Percentiles rank a stretch among this genome's conserved stretches.
Conservation (phyloP, 2,888 invertebrate genomes). For the Rhingia campestris region DNA sequence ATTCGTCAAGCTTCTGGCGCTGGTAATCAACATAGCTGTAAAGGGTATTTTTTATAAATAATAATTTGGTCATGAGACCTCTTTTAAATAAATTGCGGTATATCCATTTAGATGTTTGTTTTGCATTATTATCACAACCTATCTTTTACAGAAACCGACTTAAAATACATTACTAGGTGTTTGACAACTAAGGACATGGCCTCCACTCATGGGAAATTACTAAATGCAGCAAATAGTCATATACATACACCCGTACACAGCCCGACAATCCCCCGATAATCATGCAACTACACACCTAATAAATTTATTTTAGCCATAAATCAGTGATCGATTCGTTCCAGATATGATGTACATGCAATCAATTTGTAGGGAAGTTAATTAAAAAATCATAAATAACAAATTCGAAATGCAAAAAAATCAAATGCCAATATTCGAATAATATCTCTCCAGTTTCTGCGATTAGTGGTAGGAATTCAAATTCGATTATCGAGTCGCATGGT, state of each 20-base stretch:
- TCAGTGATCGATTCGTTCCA: conserved; percentile 65
- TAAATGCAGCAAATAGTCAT: neutral
- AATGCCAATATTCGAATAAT: conserved; percentile 31
- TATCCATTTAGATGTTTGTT: too few relatives aligned
- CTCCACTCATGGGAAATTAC: neutral
- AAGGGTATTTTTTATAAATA: too few relatives aligned
- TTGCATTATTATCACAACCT: too few relatives aligned
- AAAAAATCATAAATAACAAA: conserved; percentile 81
- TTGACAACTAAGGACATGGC: too few relatives aligned
- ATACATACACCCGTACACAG: neutral
- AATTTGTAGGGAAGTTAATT: conserved; percentile 80
- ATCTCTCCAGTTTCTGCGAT: neutral
- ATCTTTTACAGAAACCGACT: too few relatives aligned
- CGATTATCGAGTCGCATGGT: conserved; percentile 29
- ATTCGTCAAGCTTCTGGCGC: too few relatives aligned
- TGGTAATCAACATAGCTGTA: too few relatives aligned
- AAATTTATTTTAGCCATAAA: conserved; percentile 51
- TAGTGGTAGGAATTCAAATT: conserved; percentile 37
- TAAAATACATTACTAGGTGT: too few relatives aligned
- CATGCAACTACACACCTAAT: conserved; percentile 32
- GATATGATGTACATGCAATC: conserved; percentile 49
- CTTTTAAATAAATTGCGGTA: too few relatives aligned
- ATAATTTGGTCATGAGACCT: too few relatives aligned
- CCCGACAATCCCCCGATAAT: conserved; percentile 13
- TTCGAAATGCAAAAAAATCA: conserved; percentile 54